Conservation (phyloP, 2,797 vertebrate genomes). For the Hypotaenidia okinawae region DNA sequence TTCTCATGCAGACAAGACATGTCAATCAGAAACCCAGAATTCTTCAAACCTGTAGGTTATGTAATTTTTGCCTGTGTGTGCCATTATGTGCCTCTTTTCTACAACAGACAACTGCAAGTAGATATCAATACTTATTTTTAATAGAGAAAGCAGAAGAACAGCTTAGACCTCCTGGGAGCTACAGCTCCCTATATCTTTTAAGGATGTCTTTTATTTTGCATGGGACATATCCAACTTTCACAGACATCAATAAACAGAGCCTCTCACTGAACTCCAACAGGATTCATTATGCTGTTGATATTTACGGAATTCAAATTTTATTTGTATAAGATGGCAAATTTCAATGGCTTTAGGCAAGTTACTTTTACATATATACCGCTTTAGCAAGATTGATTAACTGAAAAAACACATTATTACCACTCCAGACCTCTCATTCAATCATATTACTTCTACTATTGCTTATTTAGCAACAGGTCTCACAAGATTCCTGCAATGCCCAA, state of each 20-base stretch:
- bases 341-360: not conserved
- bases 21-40: not conserved
- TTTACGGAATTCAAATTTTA: not conserved
- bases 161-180: not conserved
- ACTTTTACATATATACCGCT: not conserved
- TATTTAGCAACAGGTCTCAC: not conserved
- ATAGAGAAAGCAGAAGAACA: not conserved
- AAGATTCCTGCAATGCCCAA: not conserved
- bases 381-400: not conserved
- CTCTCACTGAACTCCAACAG: not conserved
- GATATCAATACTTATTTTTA: not conserved
- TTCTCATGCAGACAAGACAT: not conserved
- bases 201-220: not conserved
- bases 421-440: not conserved
- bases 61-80: not conserved
- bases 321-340: not conserved
- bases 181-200: not conserved
- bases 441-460: not conserved
- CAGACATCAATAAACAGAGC: not conserved
- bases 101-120: not conserved
- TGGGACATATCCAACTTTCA: not conserved
- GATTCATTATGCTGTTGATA: not conserved
- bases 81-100: not conserved
- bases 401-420: not conserved
- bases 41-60: not conserved